Percentiles rank a stretch among this genome's conserved stretches.
Conservation (phyloP, 64 coral and sea anemone species). For the Porites lutea region DNA sequence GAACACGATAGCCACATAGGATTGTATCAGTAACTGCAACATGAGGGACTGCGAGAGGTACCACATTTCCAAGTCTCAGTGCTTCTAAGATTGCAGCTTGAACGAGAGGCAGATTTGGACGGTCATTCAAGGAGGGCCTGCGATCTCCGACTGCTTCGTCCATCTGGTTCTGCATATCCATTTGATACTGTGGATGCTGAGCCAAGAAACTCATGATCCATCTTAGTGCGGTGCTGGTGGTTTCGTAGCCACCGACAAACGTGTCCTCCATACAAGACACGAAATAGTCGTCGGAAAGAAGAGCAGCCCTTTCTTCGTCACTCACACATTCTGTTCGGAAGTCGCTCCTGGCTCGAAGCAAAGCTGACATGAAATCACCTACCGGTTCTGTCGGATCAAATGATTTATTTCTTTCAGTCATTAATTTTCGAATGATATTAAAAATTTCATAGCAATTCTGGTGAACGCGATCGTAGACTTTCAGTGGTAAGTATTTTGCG, state of each 20-base stretch:
- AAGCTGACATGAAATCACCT: background rate
- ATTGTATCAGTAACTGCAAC: background rate
- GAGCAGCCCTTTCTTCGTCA: background rate
- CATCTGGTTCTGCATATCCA: constrained; percentile 1
- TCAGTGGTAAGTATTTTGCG: background rate
- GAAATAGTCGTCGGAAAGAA: constrained; percentile 16
- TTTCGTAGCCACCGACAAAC: constrained; percentile 14
- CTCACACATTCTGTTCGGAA: background rate
- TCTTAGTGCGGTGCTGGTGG: background rate
- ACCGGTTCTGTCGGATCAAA: background rate
- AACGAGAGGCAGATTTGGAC: constrained; percentile 12
- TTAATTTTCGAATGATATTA: background rate
- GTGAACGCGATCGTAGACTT: background rate
- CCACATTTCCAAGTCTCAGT: background rate
- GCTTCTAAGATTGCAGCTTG: constrained; percentile 31
- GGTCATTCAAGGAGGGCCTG: background rate
- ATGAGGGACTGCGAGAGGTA: constrained; percentile 14
- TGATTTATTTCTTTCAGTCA: background rate
- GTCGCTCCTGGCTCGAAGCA: background rate
- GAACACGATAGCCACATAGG: constrained; percentile 20
- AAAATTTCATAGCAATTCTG: background rate
- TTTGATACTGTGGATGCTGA: background rate
- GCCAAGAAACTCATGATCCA: background rate
- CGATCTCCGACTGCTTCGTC: background rate
- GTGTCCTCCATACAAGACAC: background rate